Conservation (phyloP, 2,888 invertebrate genomes). For the Ceramica pisi region DNA sequence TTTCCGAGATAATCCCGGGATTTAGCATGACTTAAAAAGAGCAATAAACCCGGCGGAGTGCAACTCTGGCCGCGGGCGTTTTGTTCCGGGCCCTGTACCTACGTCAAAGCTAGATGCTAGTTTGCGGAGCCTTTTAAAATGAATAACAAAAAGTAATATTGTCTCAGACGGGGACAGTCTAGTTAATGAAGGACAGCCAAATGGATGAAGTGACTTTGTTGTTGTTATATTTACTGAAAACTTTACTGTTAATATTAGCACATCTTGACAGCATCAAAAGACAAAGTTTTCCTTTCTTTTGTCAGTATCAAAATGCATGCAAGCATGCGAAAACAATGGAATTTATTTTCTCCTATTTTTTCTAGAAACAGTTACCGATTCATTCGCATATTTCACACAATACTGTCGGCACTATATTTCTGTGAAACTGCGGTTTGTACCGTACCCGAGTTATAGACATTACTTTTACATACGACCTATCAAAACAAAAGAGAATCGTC, state of each 20-base stretch:
- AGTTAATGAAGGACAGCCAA: constrained; percentile 12
- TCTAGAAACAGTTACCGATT: neutral
- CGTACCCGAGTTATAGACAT: neutral
- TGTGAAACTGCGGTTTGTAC: neutral
- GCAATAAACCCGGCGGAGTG: constrained; percentile 53
- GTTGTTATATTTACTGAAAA: constrained; percentile 2
- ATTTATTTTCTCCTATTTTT: neutral
- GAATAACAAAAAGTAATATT: constrained; percentile 15
- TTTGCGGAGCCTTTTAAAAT: constrained; percentile 18
- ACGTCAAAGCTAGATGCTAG: constrained; percentile 29
- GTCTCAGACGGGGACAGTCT: constrained; percentile 6
- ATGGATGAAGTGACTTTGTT: constrained; percentile 6
- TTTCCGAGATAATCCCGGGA: constrained; percentile 47
- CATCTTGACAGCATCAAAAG: neutral
- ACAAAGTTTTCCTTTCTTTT: neutral
- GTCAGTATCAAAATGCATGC: neutral
- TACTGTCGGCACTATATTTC: neutral
- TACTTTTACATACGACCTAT: neutral
- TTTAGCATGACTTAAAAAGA: constrained; percentile 54
- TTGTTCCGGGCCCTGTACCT: constrained; percentile 5
- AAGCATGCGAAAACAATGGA: neutral
- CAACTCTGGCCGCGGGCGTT: constrained; percentile 39
- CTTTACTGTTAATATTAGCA: neutral
- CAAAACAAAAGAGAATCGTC: constrained; percentile 20
- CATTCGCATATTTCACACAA: neutral